phyloP scores from a whole-genome alignment of 1,140 invertebrate genomes.

The Schlechtendalia chinensis region DNA sequence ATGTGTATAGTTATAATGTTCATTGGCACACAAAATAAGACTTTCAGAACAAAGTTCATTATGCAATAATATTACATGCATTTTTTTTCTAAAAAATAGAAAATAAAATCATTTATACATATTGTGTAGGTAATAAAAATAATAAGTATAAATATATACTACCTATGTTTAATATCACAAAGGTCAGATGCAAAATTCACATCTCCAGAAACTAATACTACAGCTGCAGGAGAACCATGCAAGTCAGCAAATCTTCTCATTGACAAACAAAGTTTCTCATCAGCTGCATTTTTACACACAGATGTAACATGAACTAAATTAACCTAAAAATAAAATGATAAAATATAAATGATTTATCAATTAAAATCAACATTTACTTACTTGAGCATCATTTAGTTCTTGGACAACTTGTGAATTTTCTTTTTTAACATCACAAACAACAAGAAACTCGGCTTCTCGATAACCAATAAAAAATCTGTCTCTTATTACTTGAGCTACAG shows the following conservation, averaged over 20 bases:
- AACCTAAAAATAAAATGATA: conserved; percentile 69
- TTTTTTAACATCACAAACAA: conserved; percentile 68
- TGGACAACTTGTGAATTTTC: conserved; percentile 74
- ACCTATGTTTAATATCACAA: conserved; percentile 76
- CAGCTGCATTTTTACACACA: conserved; percentile 86
- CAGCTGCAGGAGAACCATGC: conserved; percentile 70
- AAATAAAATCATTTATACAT: conserved; percentile 65
- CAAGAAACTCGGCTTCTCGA: conserved; percentile 82
- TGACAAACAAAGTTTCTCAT: conserved; percentile 83
- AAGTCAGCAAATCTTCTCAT: conserved; percentile 81
- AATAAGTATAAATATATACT: conserved; percentile 34
- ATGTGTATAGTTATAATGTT: conserved; percentile 70
- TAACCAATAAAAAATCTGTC: conserved; percentile 74
- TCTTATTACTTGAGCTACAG: conserved; percentile 74
- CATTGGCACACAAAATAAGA: conserved; percentile 74
- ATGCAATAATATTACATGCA: conserved; percentile 79
- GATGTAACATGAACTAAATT: conserved; percentile 78
- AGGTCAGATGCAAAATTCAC: conserved; percentile 86
- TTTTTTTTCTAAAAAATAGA: conserved; percentile 67
- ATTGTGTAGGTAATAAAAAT: conserved; percentile 68
- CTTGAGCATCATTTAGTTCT: conserved; percentile 85
- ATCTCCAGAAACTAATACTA: conserved; percentile 83
- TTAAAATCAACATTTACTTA: conserved; percentile 56
- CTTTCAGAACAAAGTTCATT: conserved; percentile 72
- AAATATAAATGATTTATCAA: conserved; percentile 23